These are phyloP conservation scores for Cryptotis parvus DNA, from an alignment of 2,113 vertebrate genomes.

Conservation along the genomic window DNA sequence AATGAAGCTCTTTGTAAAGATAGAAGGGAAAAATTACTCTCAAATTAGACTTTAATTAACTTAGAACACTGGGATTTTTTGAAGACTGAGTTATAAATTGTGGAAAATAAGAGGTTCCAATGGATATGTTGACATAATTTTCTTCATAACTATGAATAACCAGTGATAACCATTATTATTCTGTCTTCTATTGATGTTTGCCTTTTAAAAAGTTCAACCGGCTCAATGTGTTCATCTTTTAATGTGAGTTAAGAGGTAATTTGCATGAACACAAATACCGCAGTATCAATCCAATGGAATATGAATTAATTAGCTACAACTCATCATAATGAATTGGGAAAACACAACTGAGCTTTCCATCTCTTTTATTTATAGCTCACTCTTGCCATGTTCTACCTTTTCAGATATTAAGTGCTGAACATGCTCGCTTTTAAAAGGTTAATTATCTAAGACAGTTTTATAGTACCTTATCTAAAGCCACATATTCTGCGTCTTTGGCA, in stretches of 20 bases:
- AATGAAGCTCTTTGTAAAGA: slow-evolving; percentile 16
- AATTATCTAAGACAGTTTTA: slow-evolving; percentile 70
- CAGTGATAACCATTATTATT: slow-evolving; percentile 40
- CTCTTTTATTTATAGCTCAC: slow-evolving; percentile 54
- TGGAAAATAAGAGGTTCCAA: slow-evolving; percentile 51
- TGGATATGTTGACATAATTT: slow-evolving; percentile 12
- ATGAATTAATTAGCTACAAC: slow-evolving; percentile 69
- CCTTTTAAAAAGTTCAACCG: slow-evolving; percentile 72
- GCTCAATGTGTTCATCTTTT: slow-evolving; percentile 66
- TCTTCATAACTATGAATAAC: slow-evolving; percentile 45
- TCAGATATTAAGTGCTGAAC: slow-evolving; percentile 64
- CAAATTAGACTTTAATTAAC: neutral
- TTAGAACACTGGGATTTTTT: slow-evolving; percentile 22
- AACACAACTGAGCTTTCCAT: neutral
- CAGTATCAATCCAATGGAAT: slow-evolving; percentile 49
- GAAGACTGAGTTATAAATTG: slow-evolving; percentile 5
- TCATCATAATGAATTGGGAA: slow-evolving; percentile 53
- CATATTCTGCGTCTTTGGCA: slow-evolving; percentile 51
- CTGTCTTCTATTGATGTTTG: slow-evolving; percentile 19
- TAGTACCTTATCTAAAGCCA: slow-evolving; percentile 45
- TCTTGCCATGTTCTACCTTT: slow-evolving; percentile 51
- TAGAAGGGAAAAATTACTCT: neutral
- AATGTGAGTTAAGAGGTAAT: slow-evolving; percentile 78
- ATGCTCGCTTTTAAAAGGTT: slow-evolving; percentile 69
- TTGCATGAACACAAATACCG: slow-evolving; percentile 65